Conservation (phyloP, 2,113 vertebrate species). For the Tapirus terrestris region DNA sequence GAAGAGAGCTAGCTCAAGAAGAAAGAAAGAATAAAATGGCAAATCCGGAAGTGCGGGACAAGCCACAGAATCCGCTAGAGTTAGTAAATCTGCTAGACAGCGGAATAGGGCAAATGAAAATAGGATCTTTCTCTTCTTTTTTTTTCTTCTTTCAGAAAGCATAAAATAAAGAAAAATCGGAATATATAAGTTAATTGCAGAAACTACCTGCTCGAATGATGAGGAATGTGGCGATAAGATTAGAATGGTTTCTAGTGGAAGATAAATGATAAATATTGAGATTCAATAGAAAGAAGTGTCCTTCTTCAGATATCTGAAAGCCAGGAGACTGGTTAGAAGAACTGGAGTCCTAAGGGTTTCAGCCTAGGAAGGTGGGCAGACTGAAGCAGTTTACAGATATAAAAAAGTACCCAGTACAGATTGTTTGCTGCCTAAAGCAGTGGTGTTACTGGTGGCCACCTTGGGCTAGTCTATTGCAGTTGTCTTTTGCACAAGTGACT, state of each 20-base stretch:
- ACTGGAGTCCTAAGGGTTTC: background rate
- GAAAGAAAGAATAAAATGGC: background rate
- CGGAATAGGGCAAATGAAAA: background rate
- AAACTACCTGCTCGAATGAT: background rate
- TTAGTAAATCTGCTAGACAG: background rate
- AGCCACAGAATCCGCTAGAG: background rate
- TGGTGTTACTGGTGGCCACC: background rate
- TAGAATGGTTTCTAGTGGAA: background rate
- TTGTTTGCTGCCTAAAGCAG: background rate
- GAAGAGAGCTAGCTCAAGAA: background rate
- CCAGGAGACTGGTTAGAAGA: background rate
- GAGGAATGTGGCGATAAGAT: background rate
- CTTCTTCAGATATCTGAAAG: background rate
- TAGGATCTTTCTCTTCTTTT: background rate
- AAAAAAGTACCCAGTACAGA: background rate
- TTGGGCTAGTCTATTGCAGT: background rate
- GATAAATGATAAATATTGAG: background rate
- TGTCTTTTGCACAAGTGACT: background rate
- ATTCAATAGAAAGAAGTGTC: background rate
- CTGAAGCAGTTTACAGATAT: background rate
- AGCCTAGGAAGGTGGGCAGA: background rate
- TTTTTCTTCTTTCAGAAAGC: background rate
- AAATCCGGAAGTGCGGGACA: background rate
- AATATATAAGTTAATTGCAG: background rate
- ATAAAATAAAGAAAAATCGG: background rate